Conservation (phyloP, 2,888 invertebrate species). For the Harpalus rufipes region DNA sequence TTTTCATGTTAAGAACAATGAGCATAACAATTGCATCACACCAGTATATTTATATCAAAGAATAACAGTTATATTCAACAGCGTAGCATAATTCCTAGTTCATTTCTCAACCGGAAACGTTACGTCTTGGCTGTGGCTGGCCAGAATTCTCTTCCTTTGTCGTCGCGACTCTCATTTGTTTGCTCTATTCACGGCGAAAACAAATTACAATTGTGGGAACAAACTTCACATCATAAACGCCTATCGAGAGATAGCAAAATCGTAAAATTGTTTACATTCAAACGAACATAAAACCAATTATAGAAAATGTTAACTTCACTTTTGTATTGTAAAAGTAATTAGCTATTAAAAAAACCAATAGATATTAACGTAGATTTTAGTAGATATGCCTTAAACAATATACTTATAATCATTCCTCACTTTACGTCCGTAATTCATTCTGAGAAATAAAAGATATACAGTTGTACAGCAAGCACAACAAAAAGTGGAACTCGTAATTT, state of each 20-base stretch:
- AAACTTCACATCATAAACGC: not conserved
- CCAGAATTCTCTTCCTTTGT: constrained; percentile 5
- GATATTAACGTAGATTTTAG: not conserved
- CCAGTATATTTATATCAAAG: not conserved
- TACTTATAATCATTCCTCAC: too few species aligned
- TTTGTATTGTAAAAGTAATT: constrained; percentile 1
- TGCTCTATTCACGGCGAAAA: not conserved
- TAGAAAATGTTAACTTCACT: not conserved
- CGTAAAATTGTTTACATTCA: not conserved
- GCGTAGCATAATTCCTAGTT: not conserved
- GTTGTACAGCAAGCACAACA: too few species aligned
- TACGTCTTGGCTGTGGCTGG: not conserved
- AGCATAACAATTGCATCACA: not conserved
- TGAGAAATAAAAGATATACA: too few species aligned
- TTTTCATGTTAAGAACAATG: not conserved
- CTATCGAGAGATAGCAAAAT: not conserved
- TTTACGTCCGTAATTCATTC: too few species aligned
- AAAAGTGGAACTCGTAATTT: too few species aligned
- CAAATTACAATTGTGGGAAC: not conserved
- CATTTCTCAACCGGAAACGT: not conserved
- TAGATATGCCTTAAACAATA: too few species aligned
- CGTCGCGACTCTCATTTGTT: not conserved
- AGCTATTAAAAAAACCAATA: not conserved
- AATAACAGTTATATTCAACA: not conserved
- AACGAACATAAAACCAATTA: not conserved